Evolutionary conservation across 2,797 vertebrate species (phyloP), one percentile per base, ranked within the genome.

Genomic region (Furcifer pardalis): DNA sequence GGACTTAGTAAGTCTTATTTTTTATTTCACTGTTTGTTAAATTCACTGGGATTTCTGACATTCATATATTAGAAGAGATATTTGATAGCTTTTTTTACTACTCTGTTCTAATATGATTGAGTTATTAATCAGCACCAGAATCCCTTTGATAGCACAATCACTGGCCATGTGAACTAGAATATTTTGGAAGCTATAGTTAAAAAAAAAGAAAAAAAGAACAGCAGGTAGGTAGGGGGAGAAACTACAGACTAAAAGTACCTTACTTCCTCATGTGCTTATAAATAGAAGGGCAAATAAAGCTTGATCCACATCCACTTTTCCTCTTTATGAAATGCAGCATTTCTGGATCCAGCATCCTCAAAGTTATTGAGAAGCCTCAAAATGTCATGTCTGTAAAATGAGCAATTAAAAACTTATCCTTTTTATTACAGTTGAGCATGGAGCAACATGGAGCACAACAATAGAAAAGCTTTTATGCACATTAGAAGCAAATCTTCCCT

Each of bases 251-350:
- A 62, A 68, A 69, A 81, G 65, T 4, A 62, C 69, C 17, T 60
- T 3, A 62, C 40, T 73, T 46, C 62, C 46, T 66, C 27, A 1
- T 62, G 66, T 88, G 80, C 79, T 89, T 72, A 21, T 32, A 79
- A 68, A 56, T 25, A 8, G 75, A 49, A 75, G 77, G 72, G 21
- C 74, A 84, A 66, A 7, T 12, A 4, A 82, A 25, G 65, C 81
- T 81, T 89, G 87, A 87, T 88, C 71, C 62, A 12, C 79, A 77
- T 83, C 32, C 1, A 56, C 27, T 32, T 32, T 30, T 46, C 62
- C 27, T 77, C 56, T 23, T 88, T 56, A 19, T 85, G 83, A 46
- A 62, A 52, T 76, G 30, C 46, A 79, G 75, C 69, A 82, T 68
- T 49, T 63, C 80, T 85, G 71, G 52, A 44, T 2, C 40, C 27